Base-by-base conservation (phyloP, 2,888 invertebrate species). In the Phyto melanocephala region DNA sequence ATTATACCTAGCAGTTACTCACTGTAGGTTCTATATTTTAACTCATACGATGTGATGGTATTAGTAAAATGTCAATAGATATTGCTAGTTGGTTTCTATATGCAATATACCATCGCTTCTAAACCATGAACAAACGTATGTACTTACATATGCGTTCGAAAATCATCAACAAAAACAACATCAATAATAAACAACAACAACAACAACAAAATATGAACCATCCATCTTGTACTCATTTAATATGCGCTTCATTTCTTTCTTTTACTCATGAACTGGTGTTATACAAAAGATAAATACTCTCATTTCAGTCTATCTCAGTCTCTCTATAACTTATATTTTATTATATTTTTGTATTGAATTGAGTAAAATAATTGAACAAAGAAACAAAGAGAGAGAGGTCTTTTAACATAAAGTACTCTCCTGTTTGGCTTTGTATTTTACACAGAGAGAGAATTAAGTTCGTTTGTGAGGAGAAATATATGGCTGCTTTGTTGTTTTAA, bases 1-100 rank as follows among this genome's bases (percentile, higher is more conserved):
- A 8, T 47, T 28, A 28, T 28, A 28, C 28, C 28, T 28, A 28
- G 28, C 28, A 5, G 6, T 6, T 5, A 47, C 60, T 60, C 60
- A 40, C 17, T 78, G 74, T 58, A 68, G 67, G 72, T 67, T 68
- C 80, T 68, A 6, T 52, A 13, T 35, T 65, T 56, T 15, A 40
- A 65, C 74, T 75, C 63, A 75, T 65, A 47, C 54, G 67, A 33
- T 62, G 45, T 28, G 68, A 58, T 75, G 52, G 81, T 76, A 79
- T 82, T 79, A 71, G 82, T 79, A 56, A 79, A 79, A 79, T 82
- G 82, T 79, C 82, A 82, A 82, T 82, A 75, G n/a, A n/a, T 35
- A 67, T 79, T 75, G 24, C 63, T 54, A 10, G 7, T 52, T 28
- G 6, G n/a, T n/a, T n/a, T 22, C 33, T 63, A 72, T 63, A 42